Evolutionary conservation across 1,140 invertebrate genomes (phyloP).

Genomic region (Stenopsyche tienmushanensis): DNA sequence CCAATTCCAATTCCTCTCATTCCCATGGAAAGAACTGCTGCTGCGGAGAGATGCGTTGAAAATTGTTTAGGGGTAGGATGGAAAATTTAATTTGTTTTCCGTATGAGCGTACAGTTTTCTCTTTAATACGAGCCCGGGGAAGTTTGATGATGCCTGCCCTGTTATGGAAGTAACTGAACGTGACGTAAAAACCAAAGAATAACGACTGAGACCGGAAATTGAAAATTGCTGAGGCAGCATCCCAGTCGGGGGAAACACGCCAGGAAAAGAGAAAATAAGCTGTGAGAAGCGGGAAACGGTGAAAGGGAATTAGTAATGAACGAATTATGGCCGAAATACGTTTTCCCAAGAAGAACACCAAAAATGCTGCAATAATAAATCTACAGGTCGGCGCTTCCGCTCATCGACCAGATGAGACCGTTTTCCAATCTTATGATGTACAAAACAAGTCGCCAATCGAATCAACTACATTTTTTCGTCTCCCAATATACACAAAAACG

Average conservation of each 20-base stretch:
- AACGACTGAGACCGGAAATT: conserved; percentile 38
- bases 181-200: conserved; percentile 40
- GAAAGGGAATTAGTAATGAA: conserved; percentile 39
- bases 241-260: conserved; percentile 15
- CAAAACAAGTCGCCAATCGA: too few species aligned
- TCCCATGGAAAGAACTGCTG: too few species aligned
- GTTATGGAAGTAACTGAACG: conserved; percentile 25
- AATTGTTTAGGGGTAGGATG: neutral
- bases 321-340: conserved; percentile 29
- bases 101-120: neutral
- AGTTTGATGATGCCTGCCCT: conserved; percentile 14
- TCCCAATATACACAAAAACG: too few species aligned
- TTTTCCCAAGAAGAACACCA: neutral
- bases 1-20: too few species aligned
- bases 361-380: neutral
- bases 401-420: too few species aligned
- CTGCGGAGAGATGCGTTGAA: neutral
- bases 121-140: neutral
- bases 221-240: conserved; percentile 38
- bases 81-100: neutral
- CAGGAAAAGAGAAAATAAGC: conserved; percentile 27
- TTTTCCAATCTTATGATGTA: too few species aligned
- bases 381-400: too few species aligned
- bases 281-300: conserved; percentile 25
- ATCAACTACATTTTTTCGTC: too few species aligned